Evolutionary conservation across 2,113 vertebrate genomes (phyloP), one percentile per base, ranked within the genome.

Genomic region (Platichthys flesus): DNA sequence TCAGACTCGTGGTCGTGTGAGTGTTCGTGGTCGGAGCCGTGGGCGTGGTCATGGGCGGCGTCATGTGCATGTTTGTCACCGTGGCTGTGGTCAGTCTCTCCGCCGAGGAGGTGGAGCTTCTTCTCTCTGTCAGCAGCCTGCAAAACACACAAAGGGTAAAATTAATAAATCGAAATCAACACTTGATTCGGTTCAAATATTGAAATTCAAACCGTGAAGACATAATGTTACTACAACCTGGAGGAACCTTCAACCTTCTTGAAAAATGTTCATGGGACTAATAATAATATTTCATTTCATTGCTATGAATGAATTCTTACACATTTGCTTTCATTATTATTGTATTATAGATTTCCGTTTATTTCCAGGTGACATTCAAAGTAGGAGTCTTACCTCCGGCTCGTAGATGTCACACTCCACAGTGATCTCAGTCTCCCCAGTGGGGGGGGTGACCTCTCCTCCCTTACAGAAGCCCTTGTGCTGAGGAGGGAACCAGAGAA

Each of bases 381-480:
- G 15, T 2, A 59, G 0, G 20, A 47, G 42, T 26, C 71, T 90
- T 82, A 95, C 94, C 91, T 93, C 87, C 23, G 92, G 81, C 79
- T 95, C 94, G 54, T 49, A 94, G 89, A 95, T 85, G 54, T 94
- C 92, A 90, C 94, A 95, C 0, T 90, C 26, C 1, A 90, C 62
- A 2, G 0, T 20, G 37, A 80, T 0, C 0, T 16, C 0, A 3
- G 67, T 64, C 0, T 80, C 23, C 2, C 0, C 40, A 0, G 0
- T 1, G 13, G 74, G 63, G 52, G 21, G 0, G 1, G n/a, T 1
- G 15, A 5, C 60, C 26, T 76, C 56, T 23, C 84, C 76, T 0
- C 45, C 90, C 74, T 75, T 89, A 67, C 94, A 95, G 85, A 93
- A 88, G 62, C 94, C 94, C 62, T 93, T 94, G 88, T 95, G 94